Evolutionary conservation across 2,888 invertebrate genomes (phyloP).

Genomic region (Pristionchus japonicus): DNA sequence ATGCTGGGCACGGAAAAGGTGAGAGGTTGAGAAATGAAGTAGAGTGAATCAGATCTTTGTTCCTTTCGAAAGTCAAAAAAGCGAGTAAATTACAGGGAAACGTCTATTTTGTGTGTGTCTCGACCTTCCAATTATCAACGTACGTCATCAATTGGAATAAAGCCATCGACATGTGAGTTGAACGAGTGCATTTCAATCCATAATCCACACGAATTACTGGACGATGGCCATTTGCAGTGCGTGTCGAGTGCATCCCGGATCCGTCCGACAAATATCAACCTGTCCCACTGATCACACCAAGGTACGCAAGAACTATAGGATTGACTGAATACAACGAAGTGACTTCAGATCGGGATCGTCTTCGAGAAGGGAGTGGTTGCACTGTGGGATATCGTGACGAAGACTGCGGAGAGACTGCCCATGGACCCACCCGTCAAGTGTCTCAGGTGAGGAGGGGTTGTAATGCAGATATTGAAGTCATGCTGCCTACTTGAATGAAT

Average conservation of each 20-base stretch:
- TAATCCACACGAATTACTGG: no score
- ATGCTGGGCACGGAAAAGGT: slow-evolving; percentile 92
- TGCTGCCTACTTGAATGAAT: background rate
- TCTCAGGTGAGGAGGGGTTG: slow-evolving; percentile 48
- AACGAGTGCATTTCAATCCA: background rate
- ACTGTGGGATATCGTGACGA: slow-evolving; percentile 93
- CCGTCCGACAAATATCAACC: slow-evolving; percentile 95
- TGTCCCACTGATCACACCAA: slow-evolving; percentile 86
- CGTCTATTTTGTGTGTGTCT: slow-evolving; percentile 96
- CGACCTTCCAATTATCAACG: slow-evolving; percentile 94
- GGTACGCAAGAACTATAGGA: background rate
- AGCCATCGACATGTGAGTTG: slow-evolving; percentile 92
- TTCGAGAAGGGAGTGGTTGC: slow-evolving; percentile 94
- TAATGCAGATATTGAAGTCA: background rate
- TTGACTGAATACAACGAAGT: background rate
- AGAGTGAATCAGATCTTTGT: background rate
- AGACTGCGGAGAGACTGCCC: slow-evolving; percentile 83
- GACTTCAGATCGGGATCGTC: slow-evolving; percentile 85
- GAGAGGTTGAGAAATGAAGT: no score
- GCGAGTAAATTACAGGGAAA: slow-evolving; percentile 86
- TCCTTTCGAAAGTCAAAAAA: background rate
- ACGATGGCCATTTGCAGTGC: slow-evolving; percentile 61
- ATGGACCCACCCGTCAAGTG: slow-evolving; percentile 69
- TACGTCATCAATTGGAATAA: slow-evolving; percentile 99
- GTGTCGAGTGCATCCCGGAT: slow-evolving; percentile 92